Base-by-base conservation (phyloP, 2,113 vertebrate species). In the Mungos mungo region DNA sequence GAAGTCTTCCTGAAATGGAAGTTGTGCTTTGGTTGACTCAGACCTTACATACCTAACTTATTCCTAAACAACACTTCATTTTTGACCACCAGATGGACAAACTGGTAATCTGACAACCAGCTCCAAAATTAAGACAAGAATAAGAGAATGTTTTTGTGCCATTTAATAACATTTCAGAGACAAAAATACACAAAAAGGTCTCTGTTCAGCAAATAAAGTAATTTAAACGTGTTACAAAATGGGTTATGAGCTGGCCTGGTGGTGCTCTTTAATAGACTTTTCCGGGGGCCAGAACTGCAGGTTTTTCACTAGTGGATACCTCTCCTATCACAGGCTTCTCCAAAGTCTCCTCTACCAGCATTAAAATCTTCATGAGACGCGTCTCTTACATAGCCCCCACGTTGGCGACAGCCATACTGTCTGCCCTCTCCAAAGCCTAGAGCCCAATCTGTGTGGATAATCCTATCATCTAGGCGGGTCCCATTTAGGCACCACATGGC, bases 401-500 rank as follows among this genome's bases (percentile, higher is more conserved):
- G 99, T 93, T 98, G 98, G 13, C 99, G 99, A 0, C 97, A 97
- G 10, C 99, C 99, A 5, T 99, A 99, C 94, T 99, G 99, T 54
- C 99, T 97, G 9, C 99, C 98, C 90, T 99, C 99, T 96, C 98
- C 99, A 93, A 99, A 99, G 45, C 99, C 99, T 1, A 98, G 98
- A 50, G 99, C 98, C 99, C 99, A 99, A 95, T 99, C 98, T n/a
- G 98, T 99, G 84, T 98, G 85, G 94, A 99, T 99, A 92, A 99
- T 99, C 0, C 97, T 85, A 90, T 99, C 99, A 68, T 99, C 99
- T 95, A 99, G 98, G 12, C 98, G 90, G 3, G 99, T 99, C 15
- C 98, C 99, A 15, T 99, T 99, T 33, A 99, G 97, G 80, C 99
- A 99, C 54, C 98, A 93, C 98, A 99, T 99, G 71, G 98, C 99